Base-by-base conservation (phyloP, 2,113 vertebrate species). In the Notiomystis cincta region DNA sequence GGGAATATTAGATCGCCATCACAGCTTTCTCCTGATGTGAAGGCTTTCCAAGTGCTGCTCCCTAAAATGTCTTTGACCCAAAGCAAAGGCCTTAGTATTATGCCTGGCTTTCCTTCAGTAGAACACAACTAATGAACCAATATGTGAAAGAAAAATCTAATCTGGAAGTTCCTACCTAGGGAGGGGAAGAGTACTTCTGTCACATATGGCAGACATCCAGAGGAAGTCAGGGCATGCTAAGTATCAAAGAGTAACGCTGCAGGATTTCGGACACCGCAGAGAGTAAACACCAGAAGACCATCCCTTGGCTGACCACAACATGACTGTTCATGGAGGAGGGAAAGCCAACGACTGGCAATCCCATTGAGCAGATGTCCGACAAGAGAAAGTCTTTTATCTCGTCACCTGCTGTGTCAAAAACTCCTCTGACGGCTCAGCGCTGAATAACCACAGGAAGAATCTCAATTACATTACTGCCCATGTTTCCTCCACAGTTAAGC, bases 141-240 rank as follows among this genome's bases (percentile, higher is more conserved):
- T 24, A 62, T 13, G 17, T 15, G 51, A 83, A 93, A 87, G 35
- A 78, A 58, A 93, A 77, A n/a, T 70, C 35, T 66, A 50, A 85
- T 35, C 5, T 18, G 57, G 8, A 73, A 65, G 40, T 58, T 90
- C 38, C 31, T 67, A 5, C 31, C 16, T 58, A 54, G 16, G 22
- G 11, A 77, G 50, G 15, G 10, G 25, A 48, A 66, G 61, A 58
- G 18, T 37, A 53, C 24, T 79, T 80, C 42, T 48, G 3, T 37
- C 30, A 47, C 22, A 27, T 22, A 35, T 17, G 31, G 31, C 17
- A 80, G 60, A 8, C 31, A 28, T 30, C 47, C 60, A 78, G 60
- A 80, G 25, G 60, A 91, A 87, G 64, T 70, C 48, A 86, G 31
- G 44, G 40, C 28, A 65, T 54, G 48, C 17, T 80, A 73, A 85